Evolutionary conservation across 2,113 vertebrate genomes (phyloP).

Genomic region (Sorex fumeus): DNA sequence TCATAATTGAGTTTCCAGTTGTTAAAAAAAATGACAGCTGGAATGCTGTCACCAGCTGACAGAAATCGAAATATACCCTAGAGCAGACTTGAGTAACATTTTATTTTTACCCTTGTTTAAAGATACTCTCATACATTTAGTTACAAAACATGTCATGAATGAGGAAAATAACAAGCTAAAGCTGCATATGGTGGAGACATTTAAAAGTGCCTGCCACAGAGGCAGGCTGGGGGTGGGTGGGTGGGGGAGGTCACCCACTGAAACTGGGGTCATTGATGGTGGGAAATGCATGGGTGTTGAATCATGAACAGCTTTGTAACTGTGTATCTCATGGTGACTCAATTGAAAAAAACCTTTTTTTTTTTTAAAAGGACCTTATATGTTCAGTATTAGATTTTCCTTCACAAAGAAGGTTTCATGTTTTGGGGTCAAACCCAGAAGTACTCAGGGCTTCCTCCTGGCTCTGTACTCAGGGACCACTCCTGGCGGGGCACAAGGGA

Average conservation of each 20-base stretch:
- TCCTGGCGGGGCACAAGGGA: too few relatives aligned
- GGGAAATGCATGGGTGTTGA: too few relatives aligned
- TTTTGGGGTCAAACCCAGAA: neutral
- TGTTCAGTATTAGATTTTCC: neutral
- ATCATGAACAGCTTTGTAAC: too few relatives aligned
- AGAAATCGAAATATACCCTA: constrained; percentile 17
- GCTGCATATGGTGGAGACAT: neutral
- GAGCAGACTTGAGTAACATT: constrained; percentile 22
- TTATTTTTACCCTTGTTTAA: neutral
- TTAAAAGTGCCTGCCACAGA: neutral
- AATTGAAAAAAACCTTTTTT: too few relatives aligned
- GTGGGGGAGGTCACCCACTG: too few relatives aligned
- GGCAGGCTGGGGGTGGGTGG: too few relatives aligned
- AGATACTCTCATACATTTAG: constrained; percentile 35
- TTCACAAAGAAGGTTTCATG: neutral
- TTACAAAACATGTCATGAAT: constrained; percentile 26
- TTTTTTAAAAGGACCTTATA: neutral
- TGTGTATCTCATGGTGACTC: too few relatives aligned
- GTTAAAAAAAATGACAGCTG: constrained; percentile 50
- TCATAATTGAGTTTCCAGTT: neutral
- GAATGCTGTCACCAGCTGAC: neutral
- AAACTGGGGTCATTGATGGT: too few relatives aligned
- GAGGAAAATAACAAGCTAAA: constrained; percentile 43
- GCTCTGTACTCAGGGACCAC: too few relatives aligned
- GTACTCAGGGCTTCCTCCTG: too few relatives aligned